A percentile compares a stretch with the other conserved stretches of the same genome.
Conservation (phyloP, 2,888 invertebrate species). For the Blomia tropicalis region DNA sequence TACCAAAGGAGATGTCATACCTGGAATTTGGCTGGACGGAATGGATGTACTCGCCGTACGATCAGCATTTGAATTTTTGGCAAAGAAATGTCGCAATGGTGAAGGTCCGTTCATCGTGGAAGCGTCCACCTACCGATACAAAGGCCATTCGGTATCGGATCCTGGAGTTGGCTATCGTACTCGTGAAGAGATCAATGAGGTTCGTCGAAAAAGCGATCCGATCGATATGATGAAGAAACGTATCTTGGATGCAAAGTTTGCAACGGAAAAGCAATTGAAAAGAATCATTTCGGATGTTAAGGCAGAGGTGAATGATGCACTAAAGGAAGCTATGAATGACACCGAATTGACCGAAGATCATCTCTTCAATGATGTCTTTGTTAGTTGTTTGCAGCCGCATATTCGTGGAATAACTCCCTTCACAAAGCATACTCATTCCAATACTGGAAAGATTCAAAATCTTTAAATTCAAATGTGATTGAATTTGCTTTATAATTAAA, state of each 20-base stretch:
- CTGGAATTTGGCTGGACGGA: constrained; percentile 92
- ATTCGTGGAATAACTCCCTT: constrained; percentile 49
- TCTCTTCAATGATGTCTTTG: constrained; percentile 61
- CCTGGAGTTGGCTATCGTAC: constrained; percentile 56
- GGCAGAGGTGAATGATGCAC: constrained; percentile 67
- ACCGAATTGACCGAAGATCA: constrained; percentile 58
- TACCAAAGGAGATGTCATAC: constrained; percentile 80
- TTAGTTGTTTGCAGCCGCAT: constrained; percentile 46
- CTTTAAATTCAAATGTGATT: background rate
- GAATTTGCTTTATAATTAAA: too few relatives aligned
- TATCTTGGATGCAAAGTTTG: constrained; percentile 57
- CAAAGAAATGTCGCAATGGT: constrained; percentile 62
- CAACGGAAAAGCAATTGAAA: constrained; percentile 72
- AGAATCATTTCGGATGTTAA: constrained; percentile 73
- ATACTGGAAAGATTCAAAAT: background rate
- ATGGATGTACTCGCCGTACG: constrained; percentile 89
- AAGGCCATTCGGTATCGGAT: constrained; percentile 98
- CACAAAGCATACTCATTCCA: constrained; percentile 34
- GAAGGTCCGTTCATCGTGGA: constrained; percentile 88
- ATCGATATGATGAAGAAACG: constrained; percentile 66
- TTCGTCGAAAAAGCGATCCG: constrained; percentile 86
- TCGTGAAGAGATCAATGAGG: constrained; percentile 89
- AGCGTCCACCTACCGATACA: constrained; percentile 86
- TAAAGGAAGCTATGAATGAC: constrained; percentile 56
- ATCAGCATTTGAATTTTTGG: constrained; percentile 65